These are phyloP conservation scores for Passer montanus DNA, from an alignment of 2,113 vertebrate species.

Conservation along the genomic window DNA sequence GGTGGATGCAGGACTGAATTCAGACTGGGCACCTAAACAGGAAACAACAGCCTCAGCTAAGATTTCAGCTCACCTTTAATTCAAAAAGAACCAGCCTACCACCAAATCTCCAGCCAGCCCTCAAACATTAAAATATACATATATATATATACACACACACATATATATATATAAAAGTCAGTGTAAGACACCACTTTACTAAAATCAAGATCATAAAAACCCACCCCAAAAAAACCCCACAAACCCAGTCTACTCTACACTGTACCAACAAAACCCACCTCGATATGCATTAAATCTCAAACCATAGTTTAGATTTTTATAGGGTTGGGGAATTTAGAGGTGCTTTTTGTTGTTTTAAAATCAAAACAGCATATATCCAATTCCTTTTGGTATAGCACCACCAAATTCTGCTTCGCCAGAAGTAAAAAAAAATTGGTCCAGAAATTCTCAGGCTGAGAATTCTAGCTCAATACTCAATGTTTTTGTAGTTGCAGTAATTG, in stretches of 20 bases:
- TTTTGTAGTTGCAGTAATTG: conserved; percentile 39
- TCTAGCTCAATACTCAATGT: not conserved
- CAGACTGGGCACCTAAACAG: not conserved
- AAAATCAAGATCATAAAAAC: not conserved
- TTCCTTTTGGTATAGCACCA: not conserved
- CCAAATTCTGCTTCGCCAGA: not conserved
- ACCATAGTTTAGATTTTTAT: not conserved
- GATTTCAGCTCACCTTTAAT: not conserved
- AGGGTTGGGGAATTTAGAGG: not conserved
- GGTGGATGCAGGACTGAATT: not conserved
- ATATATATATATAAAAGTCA: too few species aligned
- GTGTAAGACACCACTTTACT: not conserved
- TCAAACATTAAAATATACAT: not conserved
- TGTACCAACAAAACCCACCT: not conserved
- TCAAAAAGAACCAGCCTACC: not conserved
- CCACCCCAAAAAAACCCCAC: fast-evolving
- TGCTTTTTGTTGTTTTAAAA: not conserved
- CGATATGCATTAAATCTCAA: not conserved
- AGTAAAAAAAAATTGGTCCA: not conserved
- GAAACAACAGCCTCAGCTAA: not conserved
- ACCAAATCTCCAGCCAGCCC: not conserved
- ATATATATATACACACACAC: too few species aligned
- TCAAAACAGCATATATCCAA: not conserved
- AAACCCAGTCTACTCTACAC: not conserved
- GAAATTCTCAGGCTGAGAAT: not conserved